phyloP scores from a whole-genome alignment of 1,140 invertebrate genomes.

The Drosophila auraria region DNA sequence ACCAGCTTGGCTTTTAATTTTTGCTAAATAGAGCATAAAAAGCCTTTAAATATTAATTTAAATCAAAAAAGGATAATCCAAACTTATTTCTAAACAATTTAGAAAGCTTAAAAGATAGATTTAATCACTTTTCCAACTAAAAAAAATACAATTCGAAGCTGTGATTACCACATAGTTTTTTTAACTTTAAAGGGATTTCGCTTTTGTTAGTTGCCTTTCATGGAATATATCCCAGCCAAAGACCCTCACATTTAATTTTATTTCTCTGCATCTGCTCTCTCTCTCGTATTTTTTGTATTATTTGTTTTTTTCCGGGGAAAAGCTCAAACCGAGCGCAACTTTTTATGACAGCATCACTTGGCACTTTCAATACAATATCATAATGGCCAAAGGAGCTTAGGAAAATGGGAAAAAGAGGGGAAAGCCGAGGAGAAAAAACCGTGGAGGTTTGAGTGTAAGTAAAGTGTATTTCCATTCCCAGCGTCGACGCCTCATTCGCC shows the following conservation, averaged over 20 bases:
- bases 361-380: slow-evolving; percentile 76
- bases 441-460: slow-evolving; percentile 46
- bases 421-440: no score
- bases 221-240: background rate
- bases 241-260: slow-evolving; percentile 28
- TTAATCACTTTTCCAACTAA: no score
- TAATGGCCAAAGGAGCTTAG: slow-evolving; percentile 60
- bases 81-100: no score
- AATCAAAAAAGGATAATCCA: background rate
- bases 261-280: background rate
- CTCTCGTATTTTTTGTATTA: background rate
- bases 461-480: slow-evolving; percentile 66
- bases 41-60: no score
- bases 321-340: slow-evolving; percentile 40
- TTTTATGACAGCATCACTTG: slow-evolving; percentile 66
- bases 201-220: background rate
- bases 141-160: no score
- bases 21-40: no score
- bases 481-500: slow-evolving; percentile 26
- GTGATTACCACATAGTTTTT: background rate
- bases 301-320: slow-evolving; percentile 20
- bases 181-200: background rate
- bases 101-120: no score
- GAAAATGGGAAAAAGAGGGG: background rate
- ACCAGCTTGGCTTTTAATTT: no score